Evolutionary conservation across 2,113 vertebrate genomes (phyloP).

Genomic region (Tyto alba): DNA sequence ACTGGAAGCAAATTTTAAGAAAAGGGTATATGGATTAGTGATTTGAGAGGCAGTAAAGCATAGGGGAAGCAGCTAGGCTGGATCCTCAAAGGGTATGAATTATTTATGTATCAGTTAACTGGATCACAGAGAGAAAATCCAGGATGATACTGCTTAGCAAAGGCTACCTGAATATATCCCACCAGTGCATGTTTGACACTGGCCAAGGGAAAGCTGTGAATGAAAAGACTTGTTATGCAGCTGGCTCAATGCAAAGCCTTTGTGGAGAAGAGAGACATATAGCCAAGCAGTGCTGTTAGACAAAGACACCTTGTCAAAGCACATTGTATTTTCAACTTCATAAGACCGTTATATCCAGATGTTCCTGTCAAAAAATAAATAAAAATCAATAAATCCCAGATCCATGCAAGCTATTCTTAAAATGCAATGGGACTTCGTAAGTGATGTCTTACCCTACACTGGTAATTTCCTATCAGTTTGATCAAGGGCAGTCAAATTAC

Average conservation of each 20-base stretch:
- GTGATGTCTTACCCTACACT: background rate
- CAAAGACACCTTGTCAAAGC: background rate
- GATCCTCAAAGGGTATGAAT: conserved; percentile 6
- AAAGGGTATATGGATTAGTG: background rate
- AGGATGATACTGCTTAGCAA: background rate
- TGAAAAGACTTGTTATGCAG: background rate
- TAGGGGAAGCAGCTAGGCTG: background rate
- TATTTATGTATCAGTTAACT: conserved; percentile 17
- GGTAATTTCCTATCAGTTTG: conserved; percentile 34
- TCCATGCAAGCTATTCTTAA: background rate
- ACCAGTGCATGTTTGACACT: background rate
- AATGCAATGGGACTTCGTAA: conserved; percentile 6
- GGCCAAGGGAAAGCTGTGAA: background rate
- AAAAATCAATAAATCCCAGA: conserved; percentile 7
- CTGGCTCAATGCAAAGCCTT: background rate
- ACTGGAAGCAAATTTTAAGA: conserved; percentile 45
- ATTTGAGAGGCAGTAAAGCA: conserved; percentile 46
- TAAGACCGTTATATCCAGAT: background rate
- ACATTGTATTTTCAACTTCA: conserved; percentile 43
- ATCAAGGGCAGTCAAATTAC: conserved; percentile 38
- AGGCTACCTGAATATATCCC: background rate
- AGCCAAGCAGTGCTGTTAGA: background rate
- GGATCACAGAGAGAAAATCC: background rate
- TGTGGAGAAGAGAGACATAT: background rate
- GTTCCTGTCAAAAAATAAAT: background rate